These are phyloP conservation scores for Aeoliscus strigatus DNA, from an alignment of 2,797 vertebrate species.

Conservation along the genomic window DNA sequence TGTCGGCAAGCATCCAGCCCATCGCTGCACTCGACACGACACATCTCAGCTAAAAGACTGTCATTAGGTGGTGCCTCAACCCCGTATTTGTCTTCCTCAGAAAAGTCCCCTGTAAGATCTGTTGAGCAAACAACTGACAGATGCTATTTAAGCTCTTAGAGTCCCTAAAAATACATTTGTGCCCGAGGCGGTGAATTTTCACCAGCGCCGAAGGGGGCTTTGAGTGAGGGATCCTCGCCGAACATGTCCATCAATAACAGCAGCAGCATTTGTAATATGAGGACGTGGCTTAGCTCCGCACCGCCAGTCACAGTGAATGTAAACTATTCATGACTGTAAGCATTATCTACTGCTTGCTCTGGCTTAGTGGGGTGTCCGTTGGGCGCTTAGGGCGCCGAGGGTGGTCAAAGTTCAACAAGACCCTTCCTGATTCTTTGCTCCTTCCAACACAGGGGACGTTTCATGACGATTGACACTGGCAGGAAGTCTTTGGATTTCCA, in stretches of 20 bases:
- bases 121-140: slow-evolving; percentile 42
- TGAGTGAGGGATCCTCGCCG: slow-evolving; percentile 31
- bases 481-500: slow-evolving; percentile 26
- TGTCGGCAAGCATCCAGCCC: slow-evolving; percentile 21
- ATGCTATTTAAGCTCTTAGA: slow-evolving; percentile 44
- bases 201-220: slow-evolving; percentile 34
- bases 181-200: slow-evolving; percentile 35
- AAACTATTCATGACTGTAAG: slow-evolving; percentile 56
- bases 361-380: slow-evolving; percentile 39
- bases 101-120: slow-evolving; percentile 43
- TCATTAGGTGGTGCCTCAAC: slow-evolving; percentile 43
- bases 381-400: slow-evolving; percentile 24
- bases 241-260: slow-evolving; percentile 53
- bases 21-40: slow-evolving; percentile 47
- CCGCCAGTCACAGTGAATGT: slow-evolving; percentile 52
- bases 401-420: slow-evolving; percentile 47
- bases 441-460: slow-evolving; percentile 36
- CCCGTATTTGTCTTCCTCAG: slow-evolving; percentile 50
- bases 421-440: slow-evolving; percentile 24
- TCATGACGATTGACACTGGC: slow-evolving; percentile 24
- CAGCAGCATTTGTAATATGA: slow-evolving; percentile 55
- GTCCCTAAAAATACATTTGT: slow-evolving; percentile 53
- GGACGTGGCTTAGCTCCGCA: slow-evolving; percentile 51
- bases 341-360: slow-evolving; percentile 40
- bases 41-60: slow-evolving; percentile 34